Base-by-base conservation (phyloP, 2,888 invertebrate genomes). In the Megaustenia siamemsis region DNA sequence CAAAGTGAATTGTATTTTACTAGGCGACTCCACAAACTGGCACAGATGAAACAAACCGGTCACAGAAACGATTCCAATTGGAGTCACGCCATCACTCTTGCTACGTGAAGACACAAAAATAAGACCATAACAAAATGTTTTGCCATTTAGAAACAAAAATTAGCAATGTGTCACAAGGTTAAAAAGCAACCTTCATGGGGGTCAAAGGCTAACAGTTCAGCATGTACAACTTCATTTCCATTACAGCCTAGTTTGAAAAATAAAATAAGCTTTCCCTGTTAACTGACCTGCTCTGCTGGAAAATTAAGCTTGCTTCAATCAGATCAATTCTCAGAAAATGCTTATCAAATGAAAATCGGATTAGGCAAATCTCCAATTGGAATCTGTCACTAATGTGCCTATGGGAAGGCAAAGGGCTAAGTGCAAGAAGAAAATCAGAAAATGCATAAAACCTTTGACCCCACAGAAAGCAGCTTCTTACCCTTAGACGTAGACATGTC, bases 401-500 rank as follows among this genome's bases (percentile, higher is more conserved):
- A 69, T 1, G 24, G 60, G 60, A 71, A 73, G 69, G 15, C 28
- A 81, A 60, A 53, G 56, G 43, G 68, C 32, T 35, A 35, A 3
- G 28, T n/a, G 56, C 49, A 60, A 45, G 71, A 63, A 6, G 24
- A 75, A 79, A 78, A 75, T 78, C 60, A 77, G 76, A 40, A 79
- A 69, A 75, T 38, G 49, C 53, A 78, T 15, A n/a, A 69, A 63
- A 85, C 85, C 86, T 86, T 86, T 86, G 86, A 86, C 86, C 86
- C 85, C 80, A 80, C 76, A 84, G 56, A 56, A 87, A 86, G 77
- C 66, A 84, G 82, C 88, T 86, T 86, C 88, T 88, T 88, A 88
- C 88, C 88, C 87, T 69, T 79, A 38, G 28, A 63, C 40, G 32
- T n/a, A 43, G 45, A 8, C 12, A 45, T 28, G 15, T 78, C 66